Evolutionary conservation across 2,797 vertebrate species (phyloP), one percentile per base, ranked within the genome.

Genomic region (Acanthurus lineatus): DNA sequence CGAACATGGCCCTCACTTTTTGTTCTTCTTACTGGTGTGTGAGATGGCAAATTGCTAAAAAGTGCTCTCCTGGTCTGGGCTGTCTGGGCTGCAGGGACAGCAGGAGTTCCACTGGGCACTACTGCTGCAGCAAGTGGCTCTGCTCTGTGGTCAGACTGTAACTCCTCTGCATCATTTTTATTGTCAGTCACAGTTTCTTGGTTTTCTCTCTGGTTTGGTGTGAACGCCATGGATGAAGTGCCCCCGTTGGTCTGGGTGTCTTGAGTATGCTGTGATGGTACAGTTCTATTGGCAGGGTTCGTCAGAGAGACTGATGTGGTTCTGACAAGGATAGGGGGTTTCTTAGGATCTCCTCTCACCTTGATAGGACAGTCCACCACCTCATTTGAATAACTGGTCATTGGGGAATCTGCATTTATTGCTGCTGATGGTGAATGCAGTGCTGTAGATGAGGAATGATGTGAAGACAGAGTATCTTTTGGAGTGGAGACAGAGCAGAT

Each of bases 1-100:
- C 40, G 84, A 47, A 95, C 95, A 56, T 93, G 94, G 35, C 94
- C 95, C 77, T 96, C 95, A 0, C 89, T 96, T 90, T 94, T 96
- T 45, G 95, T 73, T 82, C 95, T 95, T 82, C 94, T 93, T 17
- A 96, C 86, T 4, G 92, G 80, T 6, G 69, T 0, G 20, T 84
- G 90, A 53, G 92, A 88, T 44, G 89, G 54, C 19, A 77, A 82
- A 44, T 56, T 61, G 77, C 75, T 82, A 35, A 91, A 91, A 22
- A 88, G 82, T 10, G 77, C 75, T 52, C 89, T 93, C 78, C 86
- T 81, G 40, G 57, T 45, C 10, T 80, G 85, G 25, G 67, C 35
- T 40, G 20, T 63, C 32, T 81, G 85, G 53, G 68, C 57, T 81
- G 45, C 44, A 14, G 84, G 22, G 35, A 47, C 70, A 70, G 32